A percentile compares a stretch with the other conserved stretches of the same genome.
Evolutionary conservation across 2,888 invertebrate species (phyloP).

Genomic region (Cataglyphis cursor): DNA sequence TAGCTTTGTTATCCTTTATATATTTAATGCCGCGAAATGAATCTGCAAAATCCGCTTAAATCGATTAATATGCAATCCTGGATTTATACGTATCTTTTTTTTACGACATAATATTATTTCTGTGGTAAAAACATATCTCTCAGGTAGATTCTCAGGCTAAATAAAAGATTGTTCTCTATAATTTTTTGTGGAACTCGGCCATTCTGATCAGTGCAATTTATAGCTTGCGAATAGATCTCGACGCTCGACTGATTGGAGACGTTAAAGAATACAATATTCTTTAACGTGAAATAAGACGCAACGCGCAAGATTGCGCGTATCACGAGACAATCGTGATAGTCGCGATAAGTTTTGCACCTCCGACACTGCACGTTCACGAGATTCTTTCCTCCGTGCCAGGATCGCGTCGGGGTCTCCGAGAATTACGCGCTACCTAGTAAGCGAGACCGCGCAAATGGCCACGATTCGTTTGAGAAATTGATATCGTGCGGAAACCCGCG

Average conservation of each 20-base stretch:
- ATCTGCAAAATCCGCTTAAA: slow-evolving; percentile 5
- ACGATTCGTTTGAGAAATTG: slow-evolving; percentile 64
- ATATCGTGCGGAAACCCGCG: slow-evolving; percentile 52
- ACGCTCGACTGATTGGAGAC: not conserved
- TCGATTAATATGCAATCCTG: not conserved
- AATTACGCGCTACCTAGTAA: slow-evolving; percentile 49
- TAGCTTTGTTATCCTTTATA: not conserved
- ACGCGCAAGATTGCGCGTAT: not conserved
- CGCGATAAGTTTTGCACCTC: slow-evolving; percentile 34
- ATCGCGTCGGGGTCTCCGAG: slow-evolving; percentile 14
- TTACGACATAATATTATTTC: not conserved
- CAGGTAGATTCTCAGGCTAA: not conserved
- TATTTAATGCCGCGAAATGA: slow-evolving; percentile 16
- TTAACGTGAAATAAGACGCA: not conserved
- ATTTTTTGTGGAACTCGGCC: not conserved
- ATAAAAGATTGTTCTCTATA: not conserved
- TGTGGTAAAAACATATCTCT: not conserved
- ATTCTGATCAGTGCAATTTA: not conserved
- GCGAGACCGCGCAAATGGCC: slow-evolving; percentile 50
- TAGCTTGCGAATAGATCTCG: not conserved
- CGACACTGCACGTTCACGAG: slow-evolving; percentile 18
- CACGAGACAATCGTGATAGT: not conserved
- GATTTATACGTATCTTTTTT: not conserved
- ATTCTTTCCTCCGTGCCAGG: slow-evolving; percentile 12
- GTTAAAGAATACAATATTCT: not conserved